Evolutionary conservation across 64 coral and sea anemone species (phyloP).

Genomic region (Dendronephthya gigantea): DNA sequence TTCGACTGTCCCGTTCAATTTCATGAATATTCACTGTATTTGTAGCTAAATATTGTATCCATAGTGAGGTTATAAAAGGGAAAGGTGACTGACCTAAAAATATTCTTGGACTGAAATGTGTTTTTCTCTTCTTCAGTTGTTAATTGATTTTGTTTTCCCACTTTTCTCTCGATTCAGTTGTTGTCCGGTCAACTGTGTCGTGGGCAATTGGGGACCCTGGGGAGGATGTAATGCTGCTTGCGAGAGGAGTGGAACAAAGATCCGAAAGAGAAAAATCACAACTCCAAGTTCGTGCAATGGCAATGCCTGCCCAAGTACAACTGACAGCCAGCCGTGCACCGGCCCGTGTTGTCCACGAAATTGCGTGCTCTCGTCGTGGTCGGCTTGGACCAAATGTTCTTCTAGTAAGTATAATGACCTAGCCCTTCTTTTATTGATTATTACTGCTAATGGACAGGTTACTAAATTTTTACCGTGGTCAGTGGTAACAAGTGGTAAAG

Average conservation of each 20-base stretch:
- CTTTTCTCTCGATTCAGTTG: constrained; percentile 37
- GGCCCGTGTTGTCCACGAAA: constrained; percentile 64
- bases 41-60: too few species aligned
- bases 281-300: constrained; percentile 38
- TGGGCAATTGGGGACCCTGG: constrained; percentile 58
- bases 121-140: too few species aligned
- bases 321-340: constrained; percentile 40
- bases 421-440: too few species aligned
- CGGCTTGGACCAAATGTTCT: constrained; percentile 52
- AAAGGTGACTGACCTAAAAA: too few species aligned
- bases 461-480: too few species aligned
- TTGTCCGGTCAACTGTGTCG: constrained; percentile 66
- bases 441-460: too few species aligned
- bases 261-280: constrained; percentile 40
- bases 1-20: too few species aligned
- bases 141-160: constrained; percentile 63
- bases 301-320: constrained; percentile 53
- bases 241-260: constrained; percentile 32
- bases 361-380: constrained; percentile 52
- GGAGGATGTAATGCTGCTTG: constrained; percentile 56
- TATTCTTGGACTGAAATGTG: too few species aligned
- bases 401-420: neutral
- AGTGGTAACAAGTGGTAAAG: too few species aligned
- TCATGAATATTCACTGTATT: too few species aligned
- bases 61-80: too few species aligned